Evolutionary conservation across 1,140 invertebrate species (phyloP), one percentile per base, ranked within the genome.

Genomic region (Brachionus koreanus): DNA sequence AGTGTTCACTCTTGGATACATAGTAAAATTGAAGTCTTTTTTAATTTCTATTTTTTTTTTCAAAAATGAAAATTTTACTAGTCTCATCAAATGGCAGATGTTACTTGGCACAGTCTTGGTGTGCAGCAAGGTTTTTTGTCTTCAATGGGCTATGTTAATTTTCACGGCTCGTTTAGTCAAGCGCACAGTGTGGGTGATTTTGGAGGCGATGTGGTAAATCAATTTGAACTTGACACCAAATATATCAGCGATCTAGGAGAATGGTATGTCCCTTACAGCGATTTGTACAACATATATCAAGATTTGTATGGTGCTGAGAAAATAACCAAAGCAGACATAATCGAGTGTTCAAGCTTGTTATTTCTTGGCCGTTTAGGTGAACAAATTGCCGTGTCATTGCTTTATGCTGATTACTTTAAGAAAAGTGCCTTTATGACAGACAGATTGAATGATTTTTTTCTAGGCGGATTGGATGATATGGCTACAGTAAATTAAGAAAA

Each of bases 381-480:
- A 39, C 65, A 83, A 46, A 42, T 85, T 19, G 85, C 83, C 61
- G 42, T 85, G 52, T 57, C 76, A 10, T 77, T 86, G 85, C 37
- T 85, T 16, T 86, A 84, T 69, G 67, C 83, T 25, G 82, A 83
- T 43, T 83, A 82, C 46, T 85, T 85, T 9, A 82, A 84, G 12
- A 82, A 85, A 67, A 86, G 86, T 83, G 84, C 86, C 6, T 87
- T 85, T 74, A 82, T 87, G 33, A 81, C 85, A 0, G 84, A 86
- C 49, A 81, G 85, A 49, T 82, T 87, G 57, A 83, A 84, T 72
- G 83, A 84, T 46, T 87, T 84, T 69, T 87, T 85, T 65, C 83
- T 86, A 2, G 86, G 86, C n/a, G 86, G 86, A 5, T 63, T 86
- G 23, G 84, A 86, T 83, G 86, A 87, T 76, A 87, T 87, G 86